phyloP scores from a whole-genome alignment of 2,797 vertebrate genomes.

The Bufotes viridis region DNA sequence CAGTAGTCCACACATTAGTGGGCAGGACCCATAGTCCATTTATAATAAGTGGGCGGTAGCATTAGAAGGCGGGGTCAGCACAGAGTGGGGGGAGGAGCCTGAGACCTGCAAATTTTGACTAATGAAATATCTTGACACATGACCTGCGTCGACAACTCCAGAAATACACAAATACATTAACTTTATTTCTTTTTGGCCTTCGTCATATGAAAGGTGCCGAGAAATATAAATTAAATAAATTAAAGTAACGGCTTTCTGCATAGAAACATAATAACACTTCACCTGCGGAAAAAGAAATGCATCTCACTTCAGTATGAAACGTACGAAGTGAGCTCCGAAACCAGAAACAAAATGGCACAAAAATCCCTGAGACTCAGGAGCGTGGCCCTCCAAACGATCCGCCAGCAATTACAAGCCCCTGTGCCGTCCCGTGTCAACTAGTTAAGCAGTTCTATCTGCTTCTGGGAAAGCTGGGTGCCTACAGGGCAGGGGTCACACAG shows the following conservation, averaged over 20 bases:
- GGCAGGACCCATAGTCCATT: too few relatives aligned
- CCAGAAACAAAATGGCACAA: neutral
- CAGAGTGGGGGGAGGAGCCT: too few relatives aligned
- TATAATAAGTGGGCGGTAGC: too few relatives aligned
- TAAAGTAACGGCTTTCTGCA: neutral
- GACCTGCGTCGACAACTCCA: too few relatives aligned
- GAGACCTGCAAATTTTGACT: too few relatives aligned
- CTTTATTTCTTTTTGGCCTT: neutral
- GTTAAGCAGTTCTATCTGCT: neutral
- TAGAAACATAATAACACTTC: neutral
- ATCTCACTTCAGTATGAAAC: neutral
- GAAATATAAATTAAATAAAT: neutral
- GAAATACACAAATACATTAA: conserved; percentile 5
- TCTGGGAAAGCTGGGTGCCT: neutral
- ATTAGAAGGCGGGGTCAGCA: too few relatives aligned
- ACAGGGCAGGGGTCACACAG: neutral
- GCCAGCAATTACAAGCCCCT: too few relatives aligned
- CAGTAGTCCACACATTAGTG: too few relatives aligned
- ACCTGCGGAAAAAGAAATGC: neutral
- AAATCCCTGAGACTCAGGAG: conserved; percentile 1
- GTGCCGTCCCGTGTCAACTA: too few relatives aligned
- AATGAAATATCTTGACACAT: too few relatives aligned
- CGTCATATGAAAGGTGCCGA: neutral
- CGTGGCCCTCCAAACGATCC: neutral
- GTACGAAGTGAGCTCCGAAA: neutral